phyloP scores from a whole-genome alignment of 2,888 invertebrate genomes.

The Aspidapion aeneum region DNA sequence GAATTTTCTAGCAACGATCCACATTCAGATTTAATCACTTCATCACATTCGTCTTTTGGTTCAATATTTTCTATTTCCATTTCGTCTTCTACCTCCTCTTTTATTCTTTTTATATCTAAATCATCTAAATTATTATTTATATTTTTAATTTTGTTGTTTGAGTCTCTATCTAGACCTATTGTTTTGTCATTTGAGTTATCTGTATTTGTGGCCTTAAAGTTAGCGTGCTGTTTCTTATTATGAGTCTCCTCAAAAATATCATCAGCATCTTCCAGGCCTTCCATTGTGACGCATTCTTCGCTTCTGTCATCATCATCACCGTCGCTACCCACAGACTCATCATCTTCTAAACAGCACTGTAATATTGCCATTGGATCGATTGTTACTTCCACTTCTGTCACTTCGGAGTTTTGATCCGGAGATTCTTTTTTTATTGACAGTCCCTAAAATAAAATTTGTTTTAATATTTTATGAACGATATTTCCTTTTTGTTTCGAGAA shows the following conservation, averaged over 20 bases:
- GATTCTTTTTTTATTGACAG: conserved; percentile 33
- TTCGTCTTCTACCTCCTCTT: conserved; percentile 38
- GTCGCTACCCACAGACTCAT: conserved; percentile 19
- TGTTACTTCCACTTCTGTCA: conserved; percentile 62
- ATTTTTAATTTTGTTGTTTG: background rate
- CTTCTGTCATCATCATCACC: conserved; percentile 11
- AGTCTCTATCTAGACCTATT: background rate
- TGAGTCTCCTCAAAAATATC: conserved; percentile 2
- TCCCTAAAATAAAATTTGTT: conserved; percentile 27
- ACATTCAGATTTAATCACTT: conserved; percentile 7
- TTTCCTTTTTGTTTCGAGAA: too few species aligned
- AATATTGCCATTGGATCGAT: conserved; percentile 68
- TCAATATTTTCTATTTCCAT: too few species aligned
- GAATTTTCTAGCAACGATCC: conserved; percentile 21
- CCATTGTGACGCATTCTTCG: conserved; percentile 7
- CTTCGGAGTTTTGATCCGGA: conserved; percentile 37
- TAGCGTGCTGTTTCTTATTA: background rate
- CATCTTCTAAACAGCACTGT: conserved; percentile 54
- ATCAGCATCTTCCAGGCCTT: background rate
- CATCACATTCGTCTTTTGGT: background rate
- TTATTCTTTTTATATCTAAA: too few species aligned
- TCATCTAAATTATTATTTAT: conserved; percentile 28
- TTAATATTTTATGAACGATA: too few species aligned
- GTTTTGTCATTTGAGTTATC: background rate
- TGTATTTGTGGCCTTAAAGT: background rate